Evolutionary conservation across 2,113 vertebrate genomes (phyloP).

Genomic region (Gracilinanus agilis): DNA sequence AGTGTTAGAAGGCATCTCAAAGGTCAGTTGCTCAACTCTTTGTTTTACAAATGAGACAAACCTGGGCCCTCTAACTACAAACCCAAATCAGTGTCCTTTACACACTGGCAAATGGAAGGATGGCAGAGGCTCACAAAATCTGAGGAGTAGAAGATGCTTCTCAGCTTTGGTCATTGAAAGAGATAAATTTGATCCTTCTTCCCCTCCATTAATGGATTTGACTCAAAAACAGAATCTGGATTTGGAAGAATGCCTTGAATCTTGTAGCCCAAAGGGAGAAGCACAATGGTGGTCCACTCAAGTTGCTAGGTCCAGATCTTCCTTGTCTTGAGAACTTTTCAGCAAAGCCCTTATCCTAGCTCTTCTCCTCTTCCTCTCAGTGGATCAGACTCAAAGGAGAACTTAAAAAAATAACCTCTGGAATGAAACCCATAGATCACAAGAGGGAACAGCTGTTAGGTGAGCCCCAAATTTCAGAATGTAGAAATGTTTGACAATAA

Average conservation of each 20-base stretch:
- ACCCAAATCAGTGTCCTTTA: background rate
- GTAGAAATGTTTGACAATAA: background rate
- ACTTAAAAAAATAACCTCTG: background rate
- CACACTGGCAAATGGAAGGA: background rate
- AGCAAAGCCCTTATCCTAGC: background rate
- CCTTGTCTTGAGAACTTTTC: background rate
- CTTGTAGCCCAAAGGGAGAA: background rate
- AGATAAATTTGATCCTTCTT: background rate
- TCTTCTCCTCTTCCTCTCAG: background rate
- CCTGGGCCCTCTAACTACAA: background rate
- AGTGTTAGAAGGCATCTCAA: background rate
- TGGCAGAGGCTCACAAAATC: background rate
- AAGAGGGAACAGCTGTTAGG: background rate
- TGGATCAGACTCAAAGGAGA: background rate
- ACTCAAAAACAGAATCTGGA: no score
- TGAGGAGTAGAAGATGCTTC: background rate
- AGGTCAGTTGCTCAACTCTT: background rate
- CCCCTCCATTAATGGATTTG: background rate
- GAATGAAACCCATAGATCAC: background rate
- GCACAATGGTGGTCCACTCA: background rate
- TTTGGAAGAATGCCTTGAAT: background rate
- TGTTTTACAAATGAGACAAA: background rate
- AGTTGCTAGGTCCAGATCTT: background rate
- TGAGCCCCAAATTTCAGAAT: background rate
- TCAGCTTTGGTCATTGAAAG: background rate